A percentile compares a stretch with the other conserved stretches of the same genome.
phyloP scores from a whole-genome alignment of 1,140 invertebrate species.

The Hypothenemus hampei region DNA sequence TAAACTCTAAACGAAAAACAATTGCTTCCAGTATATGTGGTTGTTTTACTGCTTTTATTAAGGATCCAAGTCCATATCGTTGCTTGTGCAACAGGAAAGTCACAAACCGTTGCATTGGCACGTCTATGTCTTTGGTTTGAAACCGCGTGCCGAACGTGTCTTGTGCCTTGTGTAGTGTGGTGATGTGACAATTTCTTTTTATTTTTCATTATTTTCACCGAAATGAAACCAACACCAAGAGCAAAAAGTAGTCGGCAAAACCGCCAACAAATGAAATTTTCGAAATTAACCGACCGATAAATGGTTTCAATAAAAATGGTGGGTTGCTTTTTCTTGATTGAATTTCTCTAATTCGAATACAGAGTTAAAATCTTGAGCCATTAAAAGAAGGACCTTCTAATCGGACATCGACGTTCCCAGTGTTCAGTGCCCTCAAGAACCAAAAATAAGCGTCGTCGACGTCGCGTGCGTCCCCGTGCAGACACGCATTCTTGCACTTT shows the following conservation, averaged over 20 bases:
- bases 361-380: not conserved
- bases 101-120: conserved; percentile 7
- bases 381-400: conserved; percentile 6
- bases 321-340: not conserved
- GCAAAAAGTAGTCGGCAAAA: conserved; percentile 1
- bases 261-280: conserved; percentile 3
- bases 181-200: conserved; percentile 10
- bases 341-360: not conserved
- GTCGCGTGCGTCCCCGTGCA: conserved; percentile 24
- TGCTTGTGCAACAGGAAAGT: conserved; percentile 5
- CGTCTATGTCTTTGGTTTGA: conserved; percentile 9
- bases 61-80: not conserved
- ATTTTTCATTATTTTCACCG: not conserved
- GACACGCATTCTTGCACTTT: conserved; percentile 23
- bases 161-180: not conserved
- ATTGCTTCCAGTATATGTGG: no score
- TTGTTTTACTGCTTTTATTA: not conserved
- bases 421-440: conserved; percentile 25
- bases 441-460: conserved; percentile 26
- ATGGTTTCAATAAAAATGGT: not conserved
- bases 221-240: not conserved
- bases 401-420: conserved; percentile 10
- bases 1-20: no score
- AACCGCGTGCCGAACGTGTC: conserved; percentile 8
- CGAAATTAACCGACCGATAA: conserved; percentile 7